phyloP scores from a whole-genome alignment of 92 coral and sea anemone genomes.

The Actinostola sp. region DNA sequence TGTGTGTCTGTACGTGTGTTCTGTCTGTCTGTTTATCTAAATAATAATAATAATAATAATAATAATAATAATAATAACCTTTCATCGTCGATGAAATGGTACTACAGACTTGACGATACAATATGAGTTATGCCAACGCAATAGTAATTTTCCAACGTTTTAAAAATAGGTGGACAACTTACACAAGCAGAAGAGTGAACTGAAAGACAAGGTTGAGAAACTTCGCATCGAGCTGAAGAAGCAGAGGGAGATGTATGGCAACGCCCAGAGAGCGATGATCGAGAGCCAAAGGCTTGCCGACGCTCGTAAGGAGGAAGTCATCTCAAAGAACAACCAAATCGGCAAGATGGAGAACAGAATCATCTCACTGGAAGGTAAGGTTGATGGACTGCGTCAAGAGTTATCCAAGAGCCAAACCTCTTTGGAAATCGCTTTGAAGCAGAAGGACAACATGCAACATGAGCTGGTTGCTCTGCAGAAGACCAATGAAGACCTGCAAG shows the following conservation, averaged over 20 bases:
- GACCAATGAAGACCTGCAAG: conserved; percentile 57
- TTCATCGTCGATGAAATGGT: too few species aligned
- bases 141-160: not conserved
- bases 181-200: conserved; percentile 56
- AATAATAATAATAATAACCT: too few species aligned
- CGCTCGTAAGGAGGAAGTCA: conserved; percentile 63
- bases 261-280: conserved; percentile 49
- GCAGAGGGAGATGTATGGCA: conserved; percentile 49
- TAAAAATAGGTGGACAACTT: conserved; percentile 42
- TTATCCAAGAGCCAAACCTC: conserved; percentile 54
- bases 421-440: conserved; percentile 58
- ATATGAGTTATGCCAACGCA: too few species aligned
- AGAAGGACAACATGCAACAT: conserved; percentile 57
- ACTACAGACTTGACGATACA: too few species aligned
- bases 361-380: conserved; percentile 49
- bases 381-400: conserved; percentile 62
- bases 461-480: conserved; percentile 51
- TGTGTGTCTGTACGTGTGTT: too few species aligned
- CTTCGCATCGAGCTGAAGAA: conserved; percentile 59
- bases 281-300: conserved; percentile 62
- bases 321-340: conserved; percentile 62
- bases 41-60: too few species aligned
- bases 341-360: conserved; percentile 62
- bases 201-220: conserved; percentile 51
- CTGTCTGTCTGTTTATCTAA: too few species aligned